Conservation (phyloP, 2,888 invertebrate genomes). For the Amorpha juglandis region DNA sequence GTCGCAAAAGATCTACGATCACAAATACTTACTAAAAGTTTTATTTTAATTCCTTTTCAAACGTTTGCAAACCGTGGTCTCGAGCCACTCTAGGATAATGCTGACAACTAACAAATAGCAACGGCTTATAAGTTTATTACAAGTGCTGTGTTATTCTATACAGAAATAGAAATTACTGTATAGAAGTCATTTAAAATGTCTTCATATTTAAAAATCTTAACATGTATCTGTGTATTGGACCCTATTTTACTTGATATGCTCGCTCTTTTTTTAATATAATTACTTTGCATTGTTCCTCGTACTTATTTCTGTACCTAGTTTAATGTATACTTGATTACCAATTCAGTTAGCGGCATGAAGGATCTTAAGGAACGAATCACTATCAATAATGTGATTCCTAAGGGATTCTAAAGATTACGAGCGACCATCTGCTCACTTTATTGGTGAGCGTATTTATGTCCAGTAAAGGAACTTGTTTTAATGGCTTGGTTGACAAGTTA, state of each 20-base stretch:
- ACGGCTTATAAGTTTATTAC: constrained; percentile 12
- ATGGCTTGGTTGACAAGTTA: neutral
- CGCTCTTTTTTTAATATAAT: too few species aligned
- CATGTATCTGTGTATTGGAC: too few species aligned
- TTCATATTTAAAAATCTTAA: too few species aligned
- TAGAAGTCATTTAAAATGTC: too few species aligned
- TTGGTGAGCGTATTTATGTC: neutral
- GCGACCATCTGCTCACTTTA: neutral
- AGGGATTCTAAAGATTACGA: neutral
- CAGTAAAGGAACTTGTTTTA: neutral
- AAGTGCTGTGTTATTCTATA: neutral
- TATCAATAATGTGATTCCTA: neutral
- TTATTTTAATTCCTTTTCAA: constrained; percentile 23
- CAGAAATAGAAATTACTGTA: neutral
- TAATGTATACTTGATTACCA: neutral
- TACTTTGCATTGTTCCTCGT: too few species aligned
- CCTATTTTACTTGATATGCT: too few species aligned
- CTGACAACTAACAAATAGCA: constrained; percentile 22
- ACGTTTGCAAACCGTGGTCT: neutral
- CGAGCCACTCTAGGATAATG: constrained; percentile 11
- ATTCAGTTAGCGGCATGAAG: neutral
- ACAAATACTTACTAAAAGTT: constrained; percentile 29
- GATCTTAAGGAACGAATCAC: too few species aligned
- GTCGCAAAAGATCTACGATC: constrained; percentile 26
- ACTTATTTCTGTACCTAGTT: neutral